Evolutionary conservation across 1,140 invertebrate genomes (phyloP), one percentile per base, ranked within the genome.

Genomic region (Meloidogyne exigua): DNA sequence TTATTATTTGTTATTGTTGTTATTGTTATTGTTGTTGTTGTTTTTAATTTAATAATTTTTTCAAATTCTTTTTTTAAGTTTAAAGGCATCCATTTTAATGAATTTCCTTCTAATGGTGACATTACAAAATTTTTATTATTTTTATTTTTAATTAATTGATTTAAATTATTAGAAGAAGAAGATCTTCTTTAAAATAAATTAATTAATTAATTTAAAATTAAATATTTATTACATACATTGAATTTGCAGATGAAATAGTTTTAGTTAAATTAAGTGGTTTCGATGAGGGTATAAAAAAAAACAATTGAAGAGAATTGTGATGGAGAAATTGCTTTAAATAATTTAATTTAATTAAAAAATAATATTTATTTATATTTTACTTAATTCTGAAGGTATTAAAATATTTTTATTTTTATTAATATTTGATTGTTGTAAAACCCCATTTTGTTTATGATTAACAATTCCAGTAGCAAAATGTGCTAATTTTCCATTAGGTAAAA

Each of bases 381-480:
- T 7, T n/a, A 9, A n/a, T 57, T 57, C 49, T 57, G 49, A 57
- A 57, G 49, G 49, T 57, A 57, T n/a, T n/a, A n/a, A n/a, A n/a
- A n/a, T n/a, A n/a, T n/a, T n/a, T n/a, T n/a, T n/a, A n/a, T n/a
- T n/a, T n/a, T n/a, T n/a, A 57, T 9, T n/a, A n/a, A 7, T n/a
- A 9, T 9, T n/a, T 57, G 2, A 39, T 39, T 69, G 28, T 39
- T 69, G 13, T 49, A 57, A 3, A 57, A 57, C 49, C 7, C 49
- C 49, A 57, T n/a, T 57, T 21, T 57, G 49, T 57, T n/a, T 57
- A n/a, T 57, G 49, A 57, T 57, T n/a, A n/a, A 57, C 49, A 21
- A 57, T 57, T 36, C 42, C 57, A 62, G 42, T 65, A 32, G 57
- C 72, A 64, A 64, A 73, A 18, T 57, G 57, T n/a, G 5, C 42